These are phyloP conservation scores for Agrochola circellaris DNA, from an alignment of 2,888 invertebrate species.

Conservation along the genomic window DNA sequence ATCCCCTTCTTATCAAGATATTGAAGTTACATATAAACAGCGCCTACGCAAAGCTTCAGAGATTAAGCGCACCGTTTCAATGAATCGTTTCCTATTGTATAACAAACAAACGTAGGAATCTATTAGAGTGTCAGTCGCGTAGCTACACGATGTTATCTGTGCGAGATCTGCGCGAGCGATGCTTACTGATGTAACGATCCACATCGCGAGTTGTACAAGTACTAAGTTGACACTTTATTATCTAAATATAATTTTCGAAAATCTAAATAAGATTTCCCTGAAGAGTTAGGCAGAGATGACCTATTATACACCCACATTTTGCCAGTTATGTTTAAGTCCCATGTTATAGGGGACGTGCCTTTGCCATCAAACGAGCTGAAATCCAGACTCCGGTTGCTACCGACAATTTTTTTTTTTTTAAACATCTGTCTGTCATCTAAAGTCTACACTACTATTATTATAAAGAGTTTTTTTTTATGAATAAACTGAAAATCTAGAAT, in stretches of 20 bases:
- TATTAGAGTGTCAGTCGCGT: slow-evolving; percentile 52
- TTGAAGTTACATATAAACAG: no score
- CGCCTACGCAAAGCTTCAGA: slow-evolving; percentile 14
- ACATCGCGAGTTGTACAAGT: slow-evolving; percentile 9
- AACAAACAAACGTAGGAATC: slow-evolving; percentile 32
- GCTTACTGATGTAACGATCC: slow-evolving; percentile 35
- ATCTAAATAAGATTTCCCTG: no score
- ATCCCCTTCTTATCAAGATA: not conserved
- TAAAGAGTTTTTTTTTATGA: no score
- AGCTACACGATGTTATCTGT: slow-evolving; percentile 19
- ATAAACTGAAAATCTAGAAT: no score
- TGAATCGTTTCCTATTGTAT: slow-evolving; percentile 47
- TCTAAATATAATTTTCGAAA: no score
- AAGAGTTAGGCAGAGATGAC: not conserved
- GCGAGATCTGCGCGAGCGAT: slow-evolving; percentile 39
- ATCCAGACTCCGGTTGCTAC: no score
- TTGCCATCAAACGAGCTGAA: not conserved
- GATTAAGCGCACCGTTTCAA: slow-evolving; percentile 15
- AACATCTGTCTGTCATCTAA: not conserved
- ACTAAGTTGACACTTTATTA: slow-evolving; percentile 16
- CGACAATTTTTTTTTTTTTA: not conserved
- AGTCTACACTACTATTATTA: no score
- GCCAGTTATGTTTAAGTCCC: not conserved
- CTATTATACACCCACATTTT: not conserved
- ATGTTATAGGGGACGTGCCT: not conserved